phyloP scores from a whole-genome alignment of 1,140 invertebrate genomes.

The Pteromalus puparum region DNA sequence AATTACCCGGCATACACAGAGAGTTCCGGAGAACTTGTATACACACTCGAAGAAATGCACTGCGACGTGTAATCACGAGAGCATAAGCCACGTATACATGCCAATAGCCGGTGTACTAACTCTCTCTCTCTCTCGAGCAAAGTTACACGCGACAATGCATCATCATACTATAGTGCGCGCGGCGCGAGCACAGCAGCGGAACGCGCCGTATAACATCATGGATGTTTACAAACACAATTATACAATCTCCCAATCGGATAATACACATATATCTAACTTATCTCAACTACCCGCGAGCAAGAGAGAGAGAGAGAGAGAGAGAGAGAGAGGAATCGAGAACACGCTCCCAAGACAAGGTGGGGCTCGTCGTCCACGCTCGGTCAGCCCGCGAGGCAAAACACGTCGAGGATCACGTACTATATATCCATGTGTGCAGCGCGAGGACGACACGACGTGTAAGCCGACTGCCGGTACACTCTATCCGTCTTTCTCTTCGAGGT shows the following conservation, averaged over 20 bases:
- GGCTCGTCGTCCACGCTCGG: slow-evolving; percentile 7
- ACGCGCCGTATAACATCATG: slow-evolving; percentile 17
- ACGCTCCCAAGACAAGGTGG: slow-evolving; percentile 23
- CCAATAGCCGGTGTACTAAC: slow-evolving; percentile 19
- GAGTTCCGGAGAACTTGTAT: not conserved
- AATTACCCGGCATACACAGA: not conserved
- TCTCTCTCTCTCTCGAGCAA: slow-evolving; percentile 1
- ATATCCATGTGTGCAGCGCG: too few relatives aligned
- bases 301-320: not conserved
- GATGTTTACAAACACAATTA: slow-evolving; percentile 20
- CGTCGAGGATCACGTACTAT: not conserved
- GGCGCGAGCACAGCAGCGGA: not conserved
- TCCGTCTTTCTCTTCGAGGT: not conserved
- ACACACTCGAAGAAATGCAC: not conserved
- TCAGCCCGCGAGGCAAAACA: not conserved
- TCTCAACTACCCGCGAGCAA: not conserved
- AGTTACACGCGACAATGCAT: slow-evolving; percentile 34
- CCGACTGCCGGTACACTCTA: not conserved
- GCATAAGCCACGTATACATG: not conserved
- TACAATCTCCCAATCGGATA: slow-evolving; percentile 45
- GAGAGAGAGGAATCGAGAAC: not conserved
- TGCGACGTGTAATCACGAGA: slow-evolving; percentile 10
- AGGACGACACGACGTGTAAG: not conserved
- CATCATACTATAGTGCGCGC: slow-evolving; percentile 6
- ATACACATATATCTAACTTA: slow-evolving; percentile 45